Percentiles rank a stretch among this genome's conserved stretches.
Conservation (phyloP, 2,113 vertebrate species). For the Diglossa brunneiventris region DNA sequence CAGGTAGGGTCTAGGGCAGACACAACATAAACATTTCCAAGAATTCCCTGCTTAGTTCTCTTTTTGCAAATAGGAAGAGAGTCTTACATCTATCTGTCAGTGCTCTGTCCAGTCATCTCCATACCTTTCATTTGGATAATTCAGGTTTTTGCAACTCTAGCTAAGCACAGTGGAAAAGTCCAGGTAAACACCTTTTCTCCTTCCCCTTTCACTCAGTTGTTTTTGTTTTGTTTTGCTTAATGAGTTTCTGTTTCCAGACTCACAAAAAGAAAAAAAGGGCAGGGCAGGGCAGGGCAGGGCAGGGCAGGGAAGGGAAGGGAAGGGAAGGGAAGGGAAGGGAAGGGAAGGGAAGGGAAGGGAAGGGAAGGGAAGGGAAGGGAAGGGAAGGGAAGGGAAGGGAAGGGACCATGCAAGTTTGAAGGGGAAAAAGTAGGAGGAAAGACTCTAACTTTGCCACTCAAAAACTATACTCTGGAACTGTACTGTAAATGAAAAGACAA, state of each 20-base stretch:
- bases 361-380: neutral
- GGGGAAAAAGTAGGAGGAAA: neutral
- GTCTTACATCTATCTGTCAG: neutral
- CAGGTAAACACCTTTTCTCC: neutral
- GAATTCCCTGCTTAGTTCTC: neutral
- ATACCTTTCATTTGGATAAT: neutral
- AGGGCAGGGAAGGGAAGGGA: neutral
- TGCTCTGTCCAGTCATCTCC: neutral
- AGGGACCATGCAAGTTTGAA: accelerated
- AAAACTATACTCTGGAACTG: neutral
- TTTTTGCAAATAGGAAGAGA: neutral
- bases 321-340: neutral
- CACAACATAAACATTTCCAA: neutral
- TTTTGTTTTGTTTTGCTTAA: neutral
- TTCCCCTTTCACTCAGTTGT: neutral
- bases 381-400: no score
- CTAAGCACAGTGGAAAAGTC: neutral
- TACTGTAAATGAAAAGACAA: neutral
- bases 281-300: no score
- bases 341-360: no score
- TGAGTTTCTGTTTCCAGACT: neutral
- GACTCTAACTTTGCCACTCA: neutral
- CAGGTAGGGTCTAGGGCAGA: neutral
- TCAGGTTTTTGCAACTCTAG: neutral
- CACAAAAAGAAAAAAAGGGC: neutral